Conservation (phyloP, 2,113 vertebrate species). For the Tachysurus fulvidraco region DNA sequence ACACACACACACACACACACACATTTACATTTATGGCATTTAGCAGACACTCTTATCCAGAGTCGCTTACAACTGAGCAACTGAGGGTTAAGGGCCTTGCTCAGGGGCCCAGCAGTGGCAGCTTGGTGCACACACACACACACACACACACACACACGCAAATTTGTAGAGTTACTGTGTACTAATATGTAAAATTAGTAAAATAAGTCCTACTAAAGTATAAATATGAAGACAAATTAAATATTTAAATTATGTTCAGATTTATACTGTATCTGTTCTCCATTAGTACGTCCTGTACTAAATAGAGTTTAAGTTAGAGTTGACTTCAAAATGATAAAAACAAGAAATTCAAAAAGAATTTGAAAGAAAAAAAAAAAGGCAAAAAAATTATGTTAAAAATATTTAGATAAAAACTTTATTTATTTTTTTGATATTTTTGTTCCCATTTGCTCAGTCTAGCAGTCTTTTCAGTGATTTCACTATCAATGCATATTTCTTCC, state of each 20-base stretch:
- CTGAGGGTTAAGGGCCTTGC: no score
- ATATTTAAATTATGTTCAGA: neutral
- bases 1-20: no score
- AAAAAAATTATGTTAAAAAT: neutral
- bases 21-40: no score
- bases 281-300: neutral
- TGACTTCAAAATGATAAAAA: neutral
- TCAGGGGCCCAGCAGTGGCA: no score
- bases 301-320: neutral
- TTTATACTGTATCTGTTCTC: neutral
- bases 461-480: no score
- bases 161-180: neutral
- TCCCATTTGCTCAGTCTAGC: no score
- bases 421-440: neutral
- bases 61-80: no score
- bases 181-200: neutral
- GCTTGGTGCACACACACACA: conserved; percentile 39
- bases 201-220: neutral
- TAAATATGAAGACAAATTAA: neutral
- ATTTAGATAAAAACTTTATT: neutral
- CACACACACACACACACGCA: neutral
- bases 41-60: no score
- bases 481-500: neutral
- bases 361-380: no score
- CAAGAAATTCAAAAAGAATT: neutral